Evolutionary conservation across 2,113 vertebrate genomes (phyloP), one percentile per base, ranked within the genome.

Genomic region (Coryphaenoides rupestris): DNA sequence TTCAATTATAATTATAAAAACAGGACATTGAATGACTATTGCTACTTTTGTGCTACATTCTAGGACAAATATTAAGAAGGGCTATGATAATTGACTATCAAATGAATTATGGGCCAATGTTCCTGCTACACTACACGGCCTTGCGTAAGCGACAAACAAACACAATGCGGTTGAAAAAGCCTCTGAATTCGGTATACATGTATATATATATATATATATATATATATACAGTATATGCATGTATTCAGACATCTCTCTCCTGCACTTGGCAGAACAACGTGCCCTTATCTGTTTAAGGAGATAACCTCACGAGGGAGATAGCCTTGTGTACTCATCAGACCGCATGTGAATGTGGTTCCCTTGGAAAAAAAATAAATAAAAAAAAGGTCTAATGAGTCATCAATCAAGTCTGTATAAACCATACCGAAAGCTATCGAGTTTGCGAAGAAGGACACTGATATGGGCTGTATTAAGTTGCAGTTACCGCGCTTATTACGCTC

Each of bases 401-500:
- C 62, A 49, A 75, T 69, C 68, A 60, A 73, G 55, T 74, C 47
- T 26, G 60, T 59, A 65, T 45, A 68, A 74, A 65, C 46, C 65
- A 62, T 50, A 60, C 19, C 23, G 70, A 66, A 74, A 66, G 59
- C 66, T 61, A 52, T 74, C 23, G 22, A 24, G 57, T 54, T 60
- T 68, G 66, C 63, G 49, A 75, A 67, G 62, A 58, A 10, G 64
- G 66, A 59, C 47, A 50, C 65, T 69, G 71, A 75, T 63, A 67
- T 73, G 66, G 67, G 55, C 57, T 88, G 81, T 80, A 88, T 88
- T 84, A 79, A 76, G 86, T 87, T 85, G 74, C 76, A 83, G 82
- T 91, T 89, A 91, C 84, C 89, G 89, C 87, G 75, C 79, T 45
- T 80, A 87, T 84, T 83, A 89, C 90, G 69, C 63, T 77, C 59